Conservation (phyloP, 2,888 invertebrate species). For the Panzeria rudis region DNA sequence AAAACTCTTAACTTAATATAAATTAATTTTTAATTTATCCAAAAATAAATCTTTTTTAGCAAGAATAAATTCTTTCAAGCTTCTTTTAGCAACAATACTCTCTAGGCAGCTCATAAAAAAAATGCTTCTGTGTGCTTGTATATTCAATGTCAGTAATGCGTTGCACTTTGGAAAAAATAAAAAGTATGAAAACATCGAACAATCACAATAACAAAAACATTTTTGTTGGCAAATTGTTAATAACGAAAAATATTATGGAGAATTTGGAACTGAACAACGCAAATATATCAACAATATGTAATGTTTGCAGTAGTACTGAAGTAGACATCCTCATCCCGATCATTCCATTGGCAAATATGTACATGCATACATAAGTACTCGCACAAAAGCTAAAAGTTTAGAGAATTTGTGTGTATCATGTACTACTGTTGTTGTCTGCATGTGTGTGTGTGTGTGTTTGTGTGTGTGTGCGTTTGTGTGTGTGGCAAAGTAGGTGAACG, state of each 20-base stretch:
- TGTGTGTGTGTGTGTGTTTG: slow-evolving; percentile 38
- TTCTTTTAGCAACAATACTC: background rate
- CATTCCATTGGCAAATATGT: slow-evolving; percentile 17
- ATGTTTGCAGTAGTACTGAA: slow-evolving; percentile 3
- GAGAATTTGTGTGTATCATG: slow-evolving; percentile 43
- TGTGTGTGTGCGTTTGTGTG: slow-evolving; percentile 33
- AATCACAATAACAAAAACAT: slow-evolving; percentile 27
- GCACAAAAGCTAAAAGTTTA: slow-evolving; percentile 35
- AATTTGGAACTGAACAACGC: slow-evolving; percentile 48
- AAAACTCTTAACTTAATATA: too few species aligned
- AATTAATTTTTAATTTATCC: too few species aligned
- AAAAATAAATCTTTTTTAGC: too few species aligned
- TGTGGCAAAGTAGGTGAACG: slow-evolving; percentile 76
- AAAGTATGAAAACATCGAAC: slow-evolving; percentile 59
- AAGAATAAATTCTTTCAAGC: slow-evolving; percentile 31
- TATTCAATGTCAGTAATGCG: slow-evolving; percentile 75
- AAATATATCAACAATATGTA: slow-evolving; percentile 14
- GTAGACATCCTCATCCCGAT: slow-evolving; percentile 17
- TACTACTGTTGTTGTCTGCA: slow-evolving; percentile 43
- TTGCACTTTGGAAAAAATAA: slow-evolving; percentile 66
- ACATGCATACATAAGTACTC: background rate
- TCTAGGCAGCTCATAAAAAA: slow-evolving; percentile 34
- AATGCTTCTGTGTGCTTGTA: slow-evolving; percentile 53
- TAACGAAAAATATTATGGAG: slow-evolving; percentile 66
- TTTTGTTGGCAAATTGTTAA: slow-evolving; percentile 69